Percentiles rank a stretch among this genome's conserved stretches.
Conservation (phyloP, 2,797 vertebrate species). For the Scyliorhinus canicula region DNA sequence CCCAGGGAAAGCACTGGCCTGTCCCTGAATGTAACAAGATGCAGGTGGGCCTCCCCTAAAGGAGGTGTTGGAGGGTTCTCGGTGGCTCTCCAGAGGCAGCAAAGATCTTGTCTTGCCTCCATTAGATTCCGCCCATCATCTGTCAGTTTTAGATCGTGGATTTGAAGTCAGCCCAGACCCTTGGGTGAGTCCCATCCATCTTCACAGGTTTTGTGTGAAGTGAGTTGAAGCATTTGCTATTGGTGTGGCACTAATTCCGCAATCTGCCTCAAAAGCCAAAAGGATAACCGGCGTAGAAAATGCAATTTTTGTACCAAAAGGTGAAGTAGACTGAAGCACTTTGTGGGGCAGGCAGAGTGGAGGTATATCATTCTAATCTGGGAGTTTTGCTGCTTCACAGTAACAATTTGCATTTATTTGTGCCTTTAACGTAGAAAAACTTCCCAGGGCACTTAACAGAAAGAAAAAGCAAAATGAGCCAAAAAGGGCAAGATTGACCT, state of each 20-base stretch:
- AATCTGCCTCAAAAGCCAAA: neutral
- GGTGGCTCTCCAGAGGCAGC: too few relatives aligned
- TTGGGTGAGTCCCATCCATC: too few relatives aligned
- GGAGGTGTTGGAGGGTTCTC: too few relatives aligned
- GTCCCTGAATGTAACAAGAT: too few relatives aligned
- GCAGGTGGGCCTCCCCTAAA: too few relatives aligned
- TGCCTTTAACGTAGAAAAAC: neutral
- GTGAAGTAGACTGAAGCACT: neutral
- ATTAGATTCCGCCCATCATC: neutral
- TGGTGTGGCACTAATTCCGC: neutral
- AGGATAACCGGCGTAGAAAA: neutral
- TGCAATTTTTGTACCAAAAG: neutral
- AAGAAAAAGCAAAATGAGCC: neutral
- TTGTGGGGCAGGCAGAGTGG: neutral
- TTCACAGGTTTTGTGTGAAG: neutral
- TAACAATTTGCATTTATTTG: neutral
- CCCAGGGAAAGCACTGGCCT: too few relatives aligned
- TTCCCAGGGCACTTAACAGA: neutral
- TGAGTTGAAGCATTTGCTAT: neutral
- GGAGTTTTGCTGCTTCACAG: neutral
- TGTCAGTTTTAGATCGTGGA: neutral
- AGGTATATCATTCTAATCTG: neutral
- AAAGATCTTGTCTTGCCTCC: neutral
- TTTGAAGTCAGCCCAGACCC: neutral
- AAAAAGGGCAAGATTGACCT: neutral